phyloP scores from a whole-genome alignment of 2,113 vertebrate species.

The Oncorhynchus clarkii region DNA sequence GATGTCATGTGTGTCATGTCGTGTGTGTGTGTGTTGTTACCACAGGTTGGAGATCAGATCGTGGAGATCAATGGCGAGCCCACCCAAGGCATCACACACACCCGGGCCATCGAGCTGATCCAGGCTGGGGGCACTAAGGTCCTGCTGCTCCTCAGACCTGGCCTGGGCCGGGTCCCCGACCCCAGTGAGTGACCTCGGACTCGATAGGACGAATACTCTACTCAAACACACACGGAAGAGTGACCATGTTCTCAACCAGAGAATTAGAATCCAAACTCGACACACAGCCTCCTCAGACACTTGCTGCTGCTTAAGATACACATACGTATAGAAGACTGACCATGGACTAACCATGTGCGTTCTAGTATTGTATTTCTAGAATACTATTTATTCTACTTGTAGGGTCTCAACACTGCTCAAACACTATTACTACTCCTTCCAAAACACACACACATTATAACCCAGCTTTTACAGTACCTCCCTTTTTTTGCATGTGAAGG shows the following conservation, averaged over 20 bases:
- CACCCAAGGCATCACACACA: constrained; percentile 97
- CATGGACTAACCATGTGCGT: too few species aligned
- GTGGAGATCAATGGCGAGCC: constrained; percentile 98
- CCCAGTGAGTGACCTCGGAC: constrained; percentile 78
- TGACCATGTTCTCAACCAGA: not conserved
- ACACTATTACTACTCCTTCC: too few species aligned
- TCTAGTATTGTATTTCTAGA: too few species aligned
- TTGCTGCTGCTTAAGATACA: not conserved
- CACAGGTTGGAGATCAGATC: constrained; percentile 96
- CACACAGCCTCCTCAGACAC: not conserved
- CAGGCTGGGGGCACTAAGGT: constrained; percentile 93
- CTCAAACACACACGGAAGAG: constrained; percentile 5
- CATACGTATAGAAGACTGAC: not conserved
- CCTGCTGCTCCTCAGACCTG: constrained; percentile 88
- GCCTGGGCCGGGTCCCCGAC: constrained; percentile 91
- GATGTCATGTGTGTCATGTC: not conserved
- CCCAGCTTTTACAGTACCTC: constrained; percentile 24
- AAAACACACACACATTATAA: not conserved
- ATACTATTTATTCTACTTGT: too few species aligned
- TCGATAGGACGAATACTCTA: not conserved
- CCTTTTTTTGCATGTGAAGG: constrained; percentile 54
- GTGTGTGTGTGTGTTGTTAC: not conserved
- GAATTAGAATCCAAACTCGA: not conserved
- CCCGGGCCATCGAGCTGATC: constrained; percentile 95
- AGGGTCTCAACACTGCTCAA: too few species aligned